A percentile compares a stretch with the other conserved stretches of the same genome.
Evolutionary conservation across 2,797 vertebrate genomes (phyloP).

Genomic region (Tragelaphus eurycerus): DNA sequence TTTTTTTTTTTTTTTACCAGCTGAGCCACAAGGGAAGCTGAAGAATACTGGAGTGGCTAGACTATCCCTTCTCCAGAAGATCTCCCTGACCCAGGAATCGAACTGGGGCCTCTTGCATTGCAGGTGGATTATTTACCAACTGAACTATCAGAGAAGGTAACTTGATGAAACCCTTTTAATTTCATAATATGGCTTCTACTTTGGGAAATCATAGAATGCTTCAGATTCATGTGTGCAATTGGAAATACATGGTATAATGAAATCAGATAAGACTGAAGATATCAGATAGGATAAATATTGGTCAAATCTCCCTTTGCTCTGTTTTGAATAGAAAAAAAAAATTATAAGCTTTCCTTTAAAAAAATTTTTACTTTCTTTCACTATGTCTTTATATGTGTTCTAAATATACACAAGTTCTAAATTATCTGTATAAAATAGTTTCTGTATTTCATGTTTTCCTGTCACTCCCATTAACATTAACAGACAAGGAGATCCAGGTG

Average conservation of each 20-base stretch:
- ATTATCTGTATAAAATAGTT: not conserved
- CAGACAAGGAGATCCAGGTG: not conserved
- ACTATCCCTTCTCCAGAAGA: not conserved
- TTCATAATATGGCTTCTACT: not conserved
- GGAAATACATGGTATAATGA: not conserved
- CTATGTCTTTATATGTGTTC: not conserved
- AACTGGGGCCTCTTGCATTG: not conserved
- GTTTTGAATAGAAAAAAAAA: not conserved
- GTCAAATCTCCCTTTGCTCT: not conserved
- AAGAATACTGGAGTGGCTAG: not conserved
- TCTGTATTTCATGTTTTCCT: not conserved
- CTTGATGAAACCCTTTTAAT: not conserved
- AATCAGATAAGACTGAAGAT: not conserved
- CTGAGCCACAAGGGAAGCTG: not conserved
- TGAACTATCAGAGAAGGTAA: not conserved
- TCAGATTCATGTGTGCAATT: not conserved
- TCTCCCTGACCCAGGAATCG: not conserved
- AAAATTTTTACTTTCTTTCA: not conserved
- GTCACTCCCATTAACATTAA: not conserved
- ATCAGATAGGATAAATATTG: not conserved
- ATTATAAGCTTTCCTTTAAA: not conserved
- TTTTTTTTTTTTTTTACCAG: not conserved
- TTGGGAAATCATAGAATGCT: not conserved
- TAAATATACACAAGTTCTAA: not conserved
- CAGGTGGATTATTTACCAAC: not conserved